A percentile compares a stretch with the other conserved stretches of the same genome.
phyloP scores from a whole-genome alignment of 2,113 vertebrate genomes.

The Papio anubis region DNA sequence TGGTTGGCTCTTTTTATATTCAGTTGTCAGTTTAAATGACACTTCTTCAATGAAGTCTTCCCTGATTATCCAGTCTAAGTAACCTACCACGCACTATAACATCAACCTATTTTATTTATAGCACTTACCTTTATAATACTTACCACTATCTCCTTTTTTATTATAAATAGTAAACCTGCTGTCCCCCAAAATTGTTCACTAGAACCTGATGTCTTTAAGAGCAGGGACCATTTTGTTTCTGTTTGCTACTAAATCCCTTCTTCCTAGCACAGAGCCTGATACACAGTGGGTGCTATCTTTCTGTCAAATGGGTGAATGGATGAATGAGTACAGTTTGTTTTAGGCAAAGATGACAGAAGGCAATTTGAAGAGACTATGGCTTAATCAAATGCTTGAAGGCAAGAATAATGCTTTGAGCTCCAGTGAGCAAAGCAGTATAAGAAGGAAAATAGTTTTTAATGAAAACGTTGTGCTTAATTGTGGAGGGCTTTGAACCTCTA shows the following conservation, averaged over 20 bases:
- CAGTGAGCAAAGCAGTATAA: not conserved
- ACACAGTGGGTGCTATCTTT: not conserved
- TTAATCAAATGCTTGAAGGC: conserved; percentile 8
- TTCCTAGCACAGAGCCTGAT: not conserved
- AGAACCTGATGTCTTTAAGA: not conserved
- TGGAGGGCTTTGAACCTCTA: conserved; percentile 14
- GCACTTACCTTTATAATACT: not conserved
- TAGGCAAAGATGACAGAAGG: not conserved
- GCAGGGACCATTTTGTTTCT: not conserved
- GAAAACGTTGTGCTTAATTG: not conserved
- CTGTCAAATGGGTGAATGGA: not conserved
- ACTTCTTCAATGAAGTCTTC: not conserved
- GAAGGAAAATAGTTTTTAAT: not conserved
- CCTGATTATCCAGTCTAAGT: not conserved
- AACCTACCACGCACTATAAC: not conserved
- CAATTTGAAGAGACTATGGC: not conserved
- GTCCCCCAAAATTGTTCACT: not conserved
- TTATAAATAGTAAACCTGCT: not conserved
- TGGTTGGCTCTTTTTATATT: not conserved
- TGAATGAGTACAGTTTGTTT: not conserved
- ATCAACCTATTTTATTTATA: not conserved
- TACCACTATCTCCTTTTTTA: not conserved
- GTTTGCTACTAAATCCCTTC: not conserved
- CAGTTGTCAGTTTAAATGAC: not conserved
- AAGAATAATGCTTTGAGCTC: not conserved